Evolutionary conservation across 2,797 vertebrate species (phyloP), one percentile per base, ranked within the genome.

Genomic region (Hydrolagus colliei): DNA sequence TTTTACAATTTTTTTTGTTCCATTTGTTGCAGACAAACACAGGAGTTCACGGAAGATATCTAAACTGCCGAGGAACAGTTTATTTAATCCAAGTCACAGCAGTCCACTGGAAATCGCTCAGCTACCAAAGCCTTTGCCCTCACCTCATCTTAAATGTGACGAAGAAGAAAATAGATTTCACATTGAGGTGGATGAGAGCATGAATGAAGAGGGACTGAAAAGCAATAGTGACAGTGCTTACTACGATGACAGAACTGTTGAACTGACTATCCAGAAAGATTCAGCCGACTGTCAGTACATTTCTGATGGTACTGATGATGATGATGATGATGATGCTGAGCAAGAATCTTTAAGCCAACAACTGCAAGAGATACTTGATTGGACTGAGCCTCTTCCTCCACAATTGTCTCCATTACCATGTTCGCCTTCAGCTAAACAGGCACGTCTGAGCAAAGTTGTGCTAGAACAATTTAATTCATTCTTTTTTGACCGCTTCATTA

Each of bases 341-440:
- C 22, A 86, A 12, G 72, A 82, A 7, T 62, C 1, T 82, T 84
- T 84, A 84, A 84, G 79, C 32, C 88, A 68, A 93, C 88, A 89
- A 6, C 89, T 95, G n/a, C 90, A 91, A 71, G 93, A 95, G 72
- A 94, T 98, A 65, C 62, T 96, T 85, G 89, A 93, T 2, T 93
- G 94, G 90, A 94, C 95, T 88, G 94, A 88, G 75, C 95, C 95
- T 27, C 89, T 98, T 6, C 95, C 91, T 35, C 91, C 95, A 77
- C 94, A 95, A 0, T 88, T 99, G 86, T 98, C 98, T 73, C 98
- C 98, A 0, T 82, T 99, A 86, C 89, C 87, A 6, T 86, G 88
- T 77, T 89, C 91, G 35, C 89, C 93, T 82, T 35, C 86, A 2
- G 18, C 88, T 7, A 87, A 87, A 1, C 86, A 86, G 82, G 95